Evolutionary conservation across 2,888 invertebrate species (phyloP), one percentile per base, ranked within the genome.

Genomic region (Apamea monoglypha): DNA sequence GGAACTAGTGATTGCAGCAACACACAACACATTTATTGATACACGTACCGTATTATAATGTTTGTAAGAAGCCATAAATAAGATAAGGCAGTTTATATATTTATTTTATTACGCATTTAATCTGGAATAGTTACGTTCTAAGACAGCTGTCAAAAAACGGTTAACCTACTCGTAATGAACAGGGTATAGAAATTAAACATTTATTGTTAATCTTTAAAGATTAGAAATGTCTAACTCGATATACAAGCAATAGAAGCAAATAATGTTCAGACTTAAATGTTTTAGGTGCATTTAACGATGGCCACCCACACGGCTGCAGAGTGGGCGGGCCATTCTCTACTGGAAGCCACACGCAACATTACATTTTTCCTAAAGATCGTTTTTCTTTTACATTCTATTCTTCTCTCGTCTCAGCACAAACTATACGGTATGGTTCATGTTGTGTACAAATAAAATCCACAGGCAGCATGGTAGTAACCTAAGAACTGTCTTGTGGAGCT

Each of bases 201-300:
- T 36, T n/a, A 36, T 53, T 36, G 25, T 53, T 25, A 18, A 36
- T 36, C 36, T 53, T 18, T 36, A n/a, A 32, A 53, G 32, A 69
- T 8, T 50, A 6, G 25, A 70, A 53, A 70, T 1, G 3, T 70
- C 10, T 53, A n/a, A 70, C 74, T 44, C 25, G 21, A 18, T 75
- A 14, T 59, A 18, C 1, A 21, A 59, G 25, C 29, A 36, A 29
- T 18, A 72, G n/a, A 63, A 63, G 0, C 2, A 29, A n/a, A 64
- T 47, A 10, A 6, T 8, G 36, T 79, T 72, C 18, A 29, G 16
- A 59, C n/a, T 0, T 4, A 5, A 59, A 59, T 14, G 73, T 56
- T 79, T 80, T 63, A 10, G 36, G 47, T 64, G 63, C n/a, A 29
- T 56, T 79, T 81, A 14, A 81, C 79, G 73, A 79, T 14, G 81